Evolutionary conservation across 2,888 invertebrate species (phyloP), one percentile per base, ranked within the genome.

Genomic region (Orchesella flavescens): DNA sequence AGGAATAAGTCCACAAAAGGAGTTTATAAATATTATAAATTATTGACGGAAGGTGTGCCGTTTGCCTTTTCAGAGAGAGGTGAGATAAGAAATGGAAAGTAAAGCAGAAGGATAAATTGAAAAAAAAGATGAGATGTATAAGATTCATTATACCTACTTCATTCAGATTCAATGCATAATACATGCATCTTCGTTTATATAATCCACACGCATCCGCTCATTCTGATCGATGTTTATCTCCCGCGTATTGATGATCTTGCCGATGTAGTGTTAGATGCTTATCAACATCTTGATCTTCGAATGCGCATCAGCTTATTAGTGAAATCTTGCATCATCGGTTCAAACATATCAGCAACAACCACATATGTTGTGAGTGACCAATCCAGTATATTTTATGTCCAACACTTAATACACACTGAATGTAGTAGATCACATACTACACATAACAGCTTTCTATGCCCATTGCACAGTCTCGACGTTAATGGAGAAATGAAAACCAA

Each of bases 171-270:
- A 34, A 34, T 34, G 34, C 34, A 7, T 34, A 34, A 7, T 34
- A 34, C 7, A 34, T 34, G 12, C 12, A 3, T 49, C n/a, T 49
- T 49, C 49, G 15, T 49, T 12, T 49, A 49, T 49, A n/a, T n/a
- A 13, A 68, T 66, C 66, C 59, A 63, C 43, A 12, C 34, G 72
- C 68, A 82, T 82, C 82, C 76, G 72, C 43, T 72, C 34, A 49
- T 15, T 63, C 82, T 75, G 73, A 81, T 76, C 68, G 71, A 75
- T 83, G 83, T 19, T 65, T 63, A 76, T 82, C 77, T 77, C 77
- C 57, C 63, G 49, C 73, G 72, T 65, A 83, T 77, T 83, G 83
- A 83, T 83, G 77, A 83, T 83, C 83, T 78, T 73, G 72, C 74
- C 69, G 75, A 75, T 82, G 61, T 68, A 69, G 63, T 82, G 81